phyloP scores from a whole-genome alignment of 2,113 vertebrate species.

The Urocitellus parryii region DNA sequence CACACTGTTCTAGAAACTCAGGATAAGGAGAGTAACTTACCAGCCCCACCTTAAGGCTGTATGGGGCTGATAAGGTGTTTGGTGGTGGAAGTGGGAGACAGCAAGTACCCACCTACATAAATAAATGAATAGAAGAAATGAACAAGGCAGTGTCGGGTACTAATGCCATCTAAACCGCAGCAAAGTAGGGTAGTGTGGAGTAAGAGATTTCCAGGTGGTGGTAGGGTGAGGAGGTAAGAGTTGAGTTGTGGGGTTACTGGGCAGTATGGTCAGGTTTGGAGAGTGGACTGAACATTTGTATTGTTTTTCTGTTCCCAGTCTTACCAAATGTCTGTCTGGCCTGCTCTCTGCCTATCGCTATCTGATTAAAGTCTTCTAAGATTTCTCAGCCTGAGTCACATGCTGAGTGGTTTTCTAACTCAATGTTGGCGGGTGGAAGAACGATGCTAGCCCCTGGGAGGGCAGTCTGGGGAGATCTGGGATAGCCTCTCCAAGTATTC shows the following conservation, averaged over 20 bases:
- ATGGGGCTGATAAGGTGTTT: neutral
- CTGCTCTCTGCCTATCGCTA: neutral
- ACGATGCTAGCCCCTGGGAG: neutral
- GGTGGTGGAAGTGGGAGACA: neutral
- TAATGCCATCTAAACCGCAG: neutral
- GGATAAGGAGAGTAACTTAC: neutral
- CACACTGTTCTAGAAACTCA: neutral
- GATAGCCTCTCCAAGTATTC: neutral
- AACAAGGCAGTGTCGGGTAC: neutral
- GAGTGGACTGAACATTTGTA: too few relatives aligned
- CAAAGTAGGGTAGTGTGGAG: too few relatives aligned
- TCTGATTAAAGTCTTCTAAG: neutral
- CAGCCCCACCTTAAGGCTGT: neutral
- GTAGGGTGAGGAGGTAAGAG: neutral
- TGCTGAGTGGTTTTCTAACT: neutral
- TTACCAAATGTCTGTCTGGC: neutral
- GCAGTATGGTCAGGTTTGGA: neutral
- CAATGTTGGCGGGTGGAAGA: neutral
- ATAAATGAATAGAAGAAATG: neutral
- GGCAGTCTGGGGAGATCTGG: neutral
- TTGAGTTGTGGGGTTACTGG: neutral
- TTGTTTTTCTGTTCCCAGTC: neutral
- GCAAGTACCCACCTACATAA: neutral
- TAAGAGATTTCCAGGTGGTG: neutral
- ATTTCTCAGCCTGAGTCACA: slow-evolving; percentile 10